Evolutionary conservation across 2,113 vertebrate genomes (phyloP).

Genomic region (Columba janthina): DNA sequence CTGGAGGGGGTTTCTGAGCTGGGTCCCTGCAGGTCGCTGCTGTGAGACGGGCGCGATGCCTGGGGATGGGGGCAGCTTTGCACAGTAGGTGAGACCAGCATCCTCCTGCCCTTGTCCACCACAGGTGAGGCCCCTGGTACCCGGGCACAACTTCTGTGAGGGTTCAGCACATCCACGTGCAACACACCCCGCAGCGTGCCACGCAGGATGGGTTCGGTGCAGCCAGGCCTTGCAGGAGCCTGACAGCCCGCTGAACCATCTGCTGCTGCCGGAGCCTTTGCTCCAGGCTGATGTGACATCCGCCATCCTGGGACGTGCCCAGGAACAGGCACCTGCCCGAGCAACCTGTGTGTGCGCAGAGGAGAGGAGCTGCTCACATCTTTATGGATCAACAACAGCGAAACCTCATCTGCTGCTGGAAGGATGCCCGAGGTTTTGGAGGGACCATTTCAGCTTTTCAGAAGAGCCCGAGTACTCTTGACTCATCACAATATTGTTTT

Average conservation of each 20-base stretch:
- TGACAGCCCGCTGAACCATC: too few species aligned
- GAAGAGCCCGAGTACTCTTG: neutral
- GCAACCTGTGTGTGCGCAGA: neutral
- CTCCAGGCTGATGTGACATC: neutral
- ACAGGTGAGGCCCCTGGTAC: rapidly evolving
- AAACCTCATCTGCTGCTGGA: neutral
- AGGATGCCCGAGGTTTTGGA: neutral
- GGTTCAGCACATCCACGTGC: rapidly evolving
- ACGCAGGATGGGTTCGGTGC: too few species aligned
- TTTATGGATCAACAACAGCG: neutral
- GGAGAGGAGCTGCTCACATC: neutral
- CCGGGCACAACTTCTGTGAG: neutral
- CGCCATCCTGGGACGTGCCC: neutral
- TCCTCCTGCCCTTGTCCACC: neutral
- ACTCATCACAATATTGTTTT: neutral
- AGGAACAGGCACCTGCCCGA: neutral
- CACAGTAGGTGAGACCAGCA: neutral
- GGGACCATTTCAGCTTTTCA: neutral
- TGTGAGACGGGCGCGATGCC: neutral
- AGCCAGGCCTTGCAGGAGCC: too few species aligned
- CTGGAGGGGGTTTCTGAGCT: neutral
- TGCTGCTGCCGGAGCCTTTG: neutral
- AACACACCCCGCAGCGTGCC: neutral
- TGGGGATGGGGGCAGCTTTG: neutral
- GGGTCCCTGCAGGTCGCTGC: rapidly evolving